Percentiles rank a stretch among this genome's conserved stretches.
These are phyloP conservation scores for Lampropteryx suffumata DNA, from an alignment of 2,888 invertebrate species.

Conservation along the genomic window DNA sequence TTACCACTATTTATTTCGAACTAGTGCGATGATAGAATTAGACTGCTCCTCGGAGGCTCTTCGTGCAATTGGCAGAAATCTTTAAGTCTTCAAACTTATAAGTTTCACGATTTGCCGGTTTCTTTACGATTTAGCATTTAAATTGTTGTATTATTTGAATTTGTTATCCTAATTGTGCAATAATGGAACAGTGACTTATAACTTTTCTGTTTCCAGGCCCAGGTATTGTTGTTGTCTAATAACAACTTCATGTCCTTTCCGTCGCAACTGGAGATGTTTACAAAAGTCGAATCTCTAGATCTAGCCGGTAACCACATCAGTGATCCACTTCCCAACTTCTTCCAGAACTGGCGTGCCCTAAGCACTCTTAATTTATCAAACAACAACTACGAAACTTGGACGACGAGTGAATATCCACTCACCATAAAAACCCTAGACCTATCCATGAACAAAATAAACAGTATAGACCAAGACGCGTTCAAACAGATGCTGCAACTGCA, in stretches of 20 bases:
- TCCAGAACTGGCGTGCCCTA: constrained; percentile 76
- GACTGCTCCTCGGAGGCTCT: too few relatives aligned
- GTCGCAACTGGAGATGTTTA: constrained; percentile 68
- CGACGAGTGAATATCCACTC: constrained; percentile 41
- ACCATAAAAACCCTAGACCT: constrained; percentile 84
- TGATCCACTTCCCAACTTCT: constrained; percentile 64
- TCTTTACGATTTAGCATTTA: too few relatives aligned
- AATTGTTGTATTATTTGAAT: too few relatives aligned
- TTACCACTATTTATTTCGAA: too few relatives aligned
- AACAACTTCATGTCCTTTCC: constrained; percentile 85
- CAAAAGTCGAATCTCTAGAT: constrained; percentile 73
- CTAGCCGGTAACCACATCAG: constrained; percentile 79
- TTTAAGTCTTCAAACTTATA: too few relatives aligned
- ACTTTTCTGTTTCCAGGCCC: constrained; percentile 74
- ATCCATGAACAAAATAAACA: constrained; percentile 85
- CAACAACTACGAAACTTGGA: constrained; percentile 76
- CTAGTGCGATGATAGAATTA: too few relatives aligned
- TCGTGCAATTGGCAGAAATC: too few relatives aligned
- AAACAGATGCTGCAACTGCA: constrained; percentile 78
- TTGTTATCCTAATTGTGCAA: too few relatives aligned
- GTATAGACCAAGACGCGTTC: constrained; percentile 84
- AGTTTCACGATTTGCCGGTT: too few relatives aligned
- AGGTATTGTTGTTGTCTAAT: constrained; percentile 84
- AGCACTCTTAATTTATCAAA: constrained; percentile 82
- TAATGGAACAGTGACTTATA: too few relatives aligned